Conservation (phyloP, 1,140 invertebrate genomes). For the Chlorops oryzae region DNA sequence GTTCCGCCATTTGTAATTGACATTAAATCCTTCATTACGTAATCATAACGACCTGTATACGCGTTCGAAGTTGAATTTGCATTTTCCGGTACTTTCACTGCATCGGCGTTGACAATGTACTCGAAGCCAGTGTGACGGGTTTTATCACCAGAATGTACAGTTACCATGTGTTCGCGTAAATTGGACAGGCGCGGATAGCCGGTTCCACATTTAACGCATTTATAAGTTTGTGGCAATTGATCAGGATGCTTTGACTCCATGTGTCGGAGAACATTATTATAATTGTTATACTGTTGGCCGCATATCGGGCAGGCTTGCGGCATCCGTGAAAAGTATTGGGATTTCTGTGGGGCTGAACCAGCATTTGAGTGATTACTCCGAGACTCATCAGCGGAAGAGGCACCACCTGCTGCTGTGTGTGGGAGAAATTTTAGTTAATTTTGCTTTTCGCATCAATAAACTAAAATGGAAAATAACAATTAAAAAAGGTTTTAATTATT, state of each 20-base stretch:
- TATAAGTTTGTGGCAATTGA: conserved; percentile 44
- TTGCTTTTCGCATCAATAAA: too few relatives aligned
- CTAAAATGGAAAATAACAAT: too few relatives aligned
- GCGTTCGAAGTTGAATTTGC: conserved; percentile 27
- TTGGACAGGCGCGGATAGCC: conserved; percentile 43
- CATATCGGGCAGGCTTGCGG: conserved; percentile 46
- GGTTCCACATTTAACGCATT: conserved; percentile 38
- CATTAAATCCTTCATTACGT: conserved; percentile 47
- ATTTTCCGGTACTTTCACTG: conserved; percentile 35
- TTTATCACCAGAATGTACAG: conserved; percentile 38
- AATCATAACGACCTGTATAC: conserved; percentile 43
- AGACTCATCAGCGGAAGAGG: conserved; percentile 35
- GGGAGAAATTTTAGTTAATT: too few relatives aligned
- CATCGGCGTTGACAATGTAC: conserved; percentile 42
- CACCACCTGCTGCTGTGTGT: too few relatives aligned
- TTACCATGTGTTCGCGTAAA: conserved; percentile 44
- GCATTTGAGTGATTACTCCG: conserved; percentile 23
- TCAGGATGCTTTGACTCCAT: conserved; percentile 48
- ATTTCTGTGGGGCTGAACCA: conserved; percentile 19
- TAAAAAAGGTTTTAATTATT: too few relatives aligned
- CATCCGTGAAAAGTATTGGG: conserved; percentile 44
- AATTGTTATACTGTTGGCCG: conserved; percentile 46
- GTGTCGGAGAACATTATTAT: conserved; percentile 45
- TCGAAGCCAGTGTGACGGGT: conserved; percentile 38
- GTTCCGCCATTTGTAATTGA: conserved; percentile 46